Conservation (phyloP, 2,888 invertebrate species). For the Conus canariensis region DNA sequence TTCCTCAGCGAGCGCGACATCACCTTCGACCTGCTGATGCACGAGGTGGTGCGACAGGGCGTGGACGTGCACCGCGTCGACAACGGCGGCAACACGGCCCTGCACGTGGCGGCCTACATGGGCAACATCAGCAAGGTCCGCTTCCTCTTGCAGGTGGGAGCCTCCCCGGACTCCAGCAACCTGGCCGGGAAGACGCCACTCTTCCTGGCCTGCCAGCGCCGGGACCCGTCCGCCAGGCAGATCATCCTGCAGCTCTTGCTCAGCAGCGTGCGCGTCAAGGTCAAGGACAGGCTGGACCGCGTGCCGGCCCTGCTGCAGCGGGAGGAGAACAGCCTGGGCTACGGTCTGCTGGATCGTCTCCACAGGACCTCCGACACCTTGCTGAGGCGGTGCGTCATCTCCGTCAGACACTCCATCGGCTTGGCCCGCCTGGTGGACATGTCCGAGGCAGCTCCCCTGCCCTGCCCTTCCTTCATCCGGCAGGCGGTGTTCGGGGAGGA, state of each 20-base stretch:
- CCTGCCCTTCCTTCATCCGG: conserved; percentile 15
- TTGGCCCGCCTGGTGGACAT: conserved; percentile 1
- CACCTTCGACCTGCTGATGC: conserved; percentile 38
- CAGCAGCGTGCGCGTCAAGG: conserved; percentile 20
- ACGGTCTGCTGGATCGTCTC: background rate
- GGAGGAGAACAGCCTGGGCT: conserved; percentile 19
- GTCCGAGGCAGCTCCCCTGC: background rate
- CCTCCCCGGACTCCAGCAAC: conserved; percentile 20
- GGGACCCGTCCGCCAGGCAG: conserved; percentile 25
- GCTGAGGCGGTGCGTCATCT: conserved; percentile 14
- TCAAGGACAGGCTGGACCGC: conserved; percentile 31
- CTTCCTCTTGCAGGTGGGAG: conserved; percentile 16
- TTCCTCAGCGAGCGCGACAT: conserved; percentile 40
- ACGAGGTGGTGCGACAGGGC: conserved; percentile 32
- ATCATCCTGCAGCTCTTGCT: conserved; percentile 28
- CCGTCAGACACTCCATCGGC: conserved; percentile 17
- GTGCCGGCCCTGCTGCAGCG: conserved; percentile 29
- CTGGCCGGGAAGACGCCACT: conserved; percentile 40
- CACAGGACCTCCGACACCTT: conserved; percentile 16
- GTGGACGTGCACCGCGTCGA: conserved; percentile 35
- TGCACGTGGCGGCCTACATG: conserved; percentile 42
- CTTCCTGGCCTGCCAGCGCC: conserved; percentile 36
- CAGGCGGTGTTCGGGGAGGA: conserved; percentile 28
- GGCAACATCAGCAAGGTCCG: conserved; percentile 30
- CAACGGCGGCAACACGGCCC: conserved; percentile 39